Evolutionary conservation across 1,140 invertebrate genomes (phyloP).

Genomic region (Ganaspis sp.): DNA sequence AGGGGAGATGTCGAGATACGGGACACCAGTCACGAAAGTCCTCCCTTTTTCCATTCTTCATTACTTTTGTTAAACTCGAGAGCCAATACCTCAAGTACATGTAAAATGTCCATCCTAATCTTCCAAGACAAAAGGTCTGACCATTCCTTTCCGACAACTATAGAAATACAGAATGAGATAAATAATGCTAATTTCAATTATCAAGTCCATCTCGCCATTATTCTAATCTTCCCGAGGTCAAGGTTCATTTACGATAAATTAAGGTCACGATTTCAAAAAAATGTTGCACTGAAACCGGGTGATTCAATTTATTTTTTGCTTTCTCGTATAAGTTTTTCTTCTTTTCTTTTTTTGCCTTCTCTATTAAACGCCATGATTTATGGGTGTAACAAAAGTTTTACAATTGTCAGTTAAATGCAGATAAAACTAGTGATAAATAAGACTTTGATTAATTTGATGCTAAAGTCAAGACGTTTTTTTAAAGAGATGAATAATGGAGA

Average conservation of each 20-base stretch:
- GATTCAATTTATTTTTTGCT: too few species aligned
- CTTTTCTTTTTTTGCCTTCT: too few species aligned
- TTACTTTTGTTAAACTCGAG: conserved; percentile 4
- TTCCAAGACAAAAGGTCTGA: not conserved
- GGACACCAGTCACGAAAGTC: conserved; percentile 42
- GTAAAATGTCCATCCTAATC: conserved; percentile 16
- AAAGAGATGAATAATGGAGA: too few species aligned
- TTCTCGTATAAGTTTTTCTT: not conserved
- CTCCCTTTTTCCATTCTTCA: conserved; percentile 17
- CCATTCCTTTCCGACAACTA: not conserved
- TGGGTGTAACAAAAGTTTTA: too few species aligned
- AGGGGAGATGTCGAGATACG: conserved; percentile 42
- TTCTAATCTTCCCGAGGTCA: conserved; percentile 5
- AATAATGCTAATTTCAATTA: conserved; percentile 10
- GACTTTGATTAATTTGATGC: too few species aligned
- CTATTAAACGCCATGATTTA: too few species aligned
- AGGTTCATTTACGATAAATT: conserved; percentile 7
- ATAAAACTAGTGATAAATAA: too few species aligned
- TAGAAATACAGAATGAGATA: not conserved
- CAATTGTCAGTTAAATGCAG: too few species aligned
- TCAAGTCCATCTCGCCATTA: conserved; percentile 11
- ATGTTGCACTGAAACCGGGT: too few species aligned
- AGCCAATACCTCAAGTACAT: not conserved
- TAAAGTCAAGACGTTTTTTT: too few species aligned
- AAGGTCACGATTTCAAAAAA: not conserved